These are phyloP conservation scores for Synanthedon myopaeformis DNA, from an alignment of 2,888 invertebrate species.

Conservation along the genomic window DNA sequence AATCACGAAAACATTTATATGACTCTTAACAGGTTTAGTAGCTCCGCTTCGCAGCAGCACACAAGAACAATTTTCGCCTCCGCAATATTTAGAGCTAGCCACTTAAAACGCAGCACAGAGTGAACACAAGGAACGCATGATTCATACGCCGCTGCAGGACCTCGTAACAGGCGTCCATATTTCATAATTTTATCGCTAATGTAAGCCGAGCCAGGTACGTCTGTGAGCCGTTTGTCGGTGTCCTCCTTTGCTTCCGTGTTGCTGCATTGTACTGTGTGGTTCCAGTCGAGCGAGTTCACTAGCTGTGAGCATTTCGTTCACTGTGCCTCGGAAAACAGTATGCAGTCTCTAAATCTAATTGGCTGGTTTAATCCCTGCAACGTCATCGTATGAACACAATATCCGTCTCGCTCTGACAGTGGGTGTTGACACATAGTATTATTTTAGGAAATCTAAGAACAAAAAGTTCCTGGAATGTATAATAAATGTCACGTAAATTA, in stretches of 20 bases:
- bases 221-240: conserved; percentile 23
- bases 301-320: background rate
- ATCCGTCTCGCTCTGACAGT: too few relatives aligned
- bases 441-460: too few relatives aligned
- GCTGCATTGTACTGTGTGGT: conserved; percentile 14
- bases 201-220: conserved; percentile 37
- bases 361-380: background rate
- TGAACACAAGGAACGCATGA: conserved; percentile 19
- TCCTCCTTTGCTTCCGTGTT: conserved; percentile 25
- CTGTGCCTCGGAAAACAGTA: background rate
- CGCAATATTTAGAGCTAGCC: background rate
- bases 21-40: too few relatives aligned
- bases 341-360: background rate
- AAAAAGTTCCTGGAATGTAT: too few relatives aligned
- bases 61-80: background rate
- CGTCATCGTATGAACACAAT: background rate
- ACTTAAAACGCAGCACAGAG: conserved; percentile 13
- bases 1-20: too few relatives aligned
- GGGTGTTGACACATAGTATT: too few relatives aligned
- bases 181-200: conserved; percentile 62
- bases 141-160: conserved; percentile 12
- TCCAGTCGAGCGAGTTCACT: conserved; percentile 23
- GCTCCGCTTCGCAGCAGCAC: too few relatives aligned
- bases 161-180: conserved; percentile 21
- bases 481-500: too few relatives aligned